Percentiles rank a stretch among this genome's conserved stretches.
Evolutionary conservation across 2,888 invertebrate species (phyloP).

Genomic region (Synanthedon formicaeformis): DNA sequence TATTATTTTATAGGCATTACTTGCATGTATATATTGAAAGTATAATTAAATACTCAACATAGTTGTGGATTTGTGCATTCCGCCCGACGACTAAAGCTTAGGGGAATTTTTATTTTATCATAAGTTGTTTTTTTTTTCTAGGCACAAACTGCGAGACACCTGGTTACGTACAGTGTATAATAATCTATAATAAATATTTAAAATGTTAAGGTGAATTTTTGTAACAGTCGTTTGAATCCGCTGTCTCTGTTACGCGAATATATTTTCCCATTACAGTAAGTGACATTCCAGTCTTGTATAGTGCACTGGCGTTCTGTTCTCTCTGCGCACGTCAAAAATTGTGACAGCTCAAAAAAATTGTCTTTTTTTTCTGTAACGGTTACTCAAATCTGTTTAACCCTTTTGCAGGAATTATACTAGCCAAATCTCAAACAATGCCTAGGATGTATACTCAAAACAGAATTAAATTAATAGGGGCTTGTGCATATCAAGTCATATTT

Average conservation of each 20-base stretch:
- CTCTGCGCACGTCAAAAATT: constrained; percentile 12
- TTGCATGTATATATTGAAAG: constrained; percentile 65
- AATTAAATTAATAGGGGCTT: background rate
- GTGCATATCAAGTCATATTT: background rate
- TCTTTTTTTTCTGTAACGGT: background rate
- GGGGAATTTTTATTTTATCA: constrained; percentile 53
- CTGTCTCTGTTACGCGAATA: constrained; percentile 34
- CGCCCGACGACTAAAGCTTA: constrained; percentile 70
- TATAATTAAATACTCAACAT: constrained; percentile 59
- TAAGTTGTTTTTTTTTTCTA: constrained; percentile 46
- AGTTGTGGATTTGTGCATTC: constrained; percentile 72
- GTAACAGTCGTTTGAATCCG: constrained; percentile 24
- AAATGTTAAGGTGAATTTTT: constrained; percentile 24
- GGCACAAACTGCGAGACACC: constrained; percentile 33
- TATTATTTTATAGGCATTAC: constrained; percentile 51
- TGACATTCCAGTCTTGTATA: constrained; percentile 70
- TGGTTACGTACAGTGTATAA: constrained; percentile 27
- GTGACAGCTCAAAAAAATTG: background rate
- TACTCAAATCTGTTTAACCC: too few species aligned
- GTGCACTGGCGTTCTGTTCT: constrained; percentile 35
- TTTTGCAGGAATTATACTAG: too few species aligned
- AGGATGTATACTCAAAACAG: too few species aligned
- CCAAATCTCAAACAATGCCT: too few species aligned
- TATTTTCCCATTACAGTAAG: constrained; percentile 56
- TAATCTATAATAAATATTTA: constrained; percentile 20